Percentiles rank a stretch among this genome's conserved stretches.
phyloP scores from a whole-genome alignment of 2,888 invertebrate species.

The Sussaba pulchella region DNA sequence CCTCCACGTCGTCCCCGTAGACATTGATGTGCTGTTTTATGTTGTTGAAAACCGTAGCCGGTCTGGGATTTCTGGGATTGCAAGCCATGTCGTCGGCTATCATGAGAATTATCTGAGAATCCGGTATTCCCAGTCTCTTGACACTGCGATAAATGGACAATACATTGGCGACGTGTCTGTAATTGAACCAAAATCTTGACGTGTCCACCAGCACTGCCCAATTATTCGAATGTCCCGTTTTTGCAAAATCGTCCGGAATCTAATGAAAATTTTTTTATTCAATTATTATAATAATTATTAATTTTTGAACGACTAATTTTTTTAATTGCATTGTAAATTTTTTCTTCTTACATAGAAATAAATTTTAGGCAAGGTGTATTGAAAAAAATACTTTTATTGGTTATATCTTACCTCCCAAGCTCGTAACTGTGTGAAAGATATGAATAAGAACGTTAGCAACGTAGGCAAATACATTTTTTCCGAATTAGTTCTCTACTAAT shows the following conservation, averaged over 20 bases:
- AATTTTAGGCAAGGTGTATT: too few species aligned
- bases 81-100: constrained; percentile 99
- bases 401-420: constrained; percentile 52
- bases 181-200: constrained; percentile 99
- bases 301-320: background rate
- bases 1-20: constrained; percentile 99
- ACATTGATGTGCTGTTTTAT: constrained; percentile 99
- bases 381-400: background rate
- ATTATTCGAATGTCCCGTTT: constrained; percentile 96
- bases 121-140: constrained; percentile 99
- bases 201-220: constrained; percentile 99
- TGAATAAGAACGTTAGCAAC: background rate
- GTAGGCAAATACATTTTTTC: constrained; percentile 29
- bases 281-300: background rate
- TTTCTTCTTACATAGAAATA: background rate
- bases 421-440: background rate
- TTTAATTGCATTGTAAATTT: background rate
- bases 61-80: constrained; percentile 98
- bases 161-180: constrained; percentile 99
- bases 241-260: constrained; percentile 86
- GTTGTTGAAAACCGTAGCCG: constrained; percentile 99
- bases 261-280: constrained; percentile 69
- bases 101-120: constrained; percentile 99
- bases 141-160: constrained; percentile 99
- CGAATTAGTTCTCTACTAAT: too few species aligned